Conservation (phyloP, 2,113 vertebrate genomes). For the Protobothrops mucrosquamatus region DNA sequence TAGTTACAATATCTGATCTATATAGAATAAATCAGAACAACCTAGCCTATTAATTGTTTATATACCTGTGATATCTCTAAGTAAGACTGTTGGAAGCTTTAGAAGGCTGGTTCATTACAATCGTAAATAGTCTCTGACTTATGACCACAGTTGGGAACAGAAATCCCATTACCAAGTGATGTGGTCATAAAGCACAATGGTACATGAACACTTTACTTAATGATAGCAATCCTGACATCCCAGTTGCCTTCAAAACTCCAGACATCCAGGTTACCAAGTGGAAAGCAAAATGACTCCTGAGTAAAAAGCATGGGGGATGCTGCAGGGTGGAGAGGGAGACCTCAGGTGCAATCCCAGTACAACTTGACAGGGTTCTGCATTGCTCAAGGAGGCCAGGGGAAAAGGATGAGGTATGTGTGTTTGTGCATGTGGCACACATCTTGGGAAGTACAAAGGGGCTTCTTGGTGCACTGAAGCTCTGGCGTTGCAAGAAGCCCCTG, state of each 20-base stretch:
- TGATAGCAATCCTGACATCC: neutral
- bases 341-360: neutral
- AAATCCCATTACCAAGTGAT: neutral
- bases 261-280: neutral
- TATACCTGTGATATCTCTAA: neutral
- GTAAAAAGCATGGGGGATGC: neutral
- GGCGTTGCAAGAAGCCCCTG: neutral
- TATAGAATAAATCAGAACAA: neutral
- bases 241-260: neutral
- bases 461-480: neutral
- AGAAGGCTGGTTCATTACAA: neutral
- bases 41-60: neutral
- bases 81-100: neutral
- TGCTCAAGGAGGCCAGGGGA: neutral
- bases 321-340: neutral
- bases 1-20: neutral
- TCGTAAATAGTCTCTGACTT: neutral
- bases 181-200: neutral
- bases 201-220: neutral
- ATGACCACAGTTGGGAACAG: neutral
- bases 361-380: neutral
- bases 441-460: neutral
- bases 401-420: neutral
- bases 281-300: neutral
- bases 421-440: neutral